phyloP scores from a whole-genome alignment of 2,797 vertebrate genomes.

The Paedocypris micromegethes region DNA sequence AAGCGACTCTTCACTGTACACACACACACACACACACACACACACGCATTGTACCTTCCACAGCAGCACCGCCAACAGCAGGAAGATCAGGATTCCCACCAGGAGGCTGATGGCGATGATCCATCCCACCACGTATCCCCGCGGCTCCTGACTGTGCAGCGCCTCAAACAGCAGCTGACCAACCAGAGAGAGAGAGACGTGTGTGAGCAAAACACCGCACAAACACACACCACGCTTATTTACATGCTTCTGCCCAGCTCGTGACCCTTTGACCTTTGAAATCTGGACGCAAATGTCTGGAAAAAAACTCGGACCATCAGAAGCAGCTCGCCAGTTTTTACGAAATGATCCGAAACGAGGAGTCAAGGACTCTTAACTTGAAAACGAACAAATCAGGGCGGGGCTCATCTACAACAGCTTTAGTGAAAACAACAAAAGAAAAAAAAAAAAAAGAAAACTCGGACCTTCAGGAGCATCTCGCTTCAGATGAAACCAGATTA shows the following conservation, averaged over 20 bases:
- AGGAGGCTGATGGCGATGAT: conserved; percentile 98
- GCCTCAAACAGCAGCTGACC: conserved; percentile 93
- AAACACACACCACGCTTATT: conserved; percentile 17
- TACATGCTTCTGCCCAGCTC: background rate
- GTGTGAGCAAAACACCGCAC: background rate
- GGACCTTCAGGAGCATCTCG: too few species aligned
- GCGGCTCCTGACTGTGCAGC: conserved; percentile 94
- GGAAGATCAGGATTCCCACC: conserved; percentile 97
- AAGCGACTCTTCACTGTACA: background rate
- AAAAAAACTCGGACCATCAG: too few species aligned
- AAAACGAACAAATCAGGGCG: too few species aligned
- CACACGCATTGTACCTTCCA: conserved; percentile 83
- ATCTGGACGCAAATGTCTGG: too few species aligned
- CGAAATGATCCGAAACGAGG: too few species aligned
- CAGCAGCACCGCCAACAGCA: conserved; percentile 91
- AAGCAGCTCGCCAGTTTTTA: too few species aligned
- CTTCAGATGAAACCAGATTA: too few species aligned
- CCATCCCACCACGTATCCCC: conserved; percentile 97
- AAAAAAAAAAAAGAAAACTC: too few species aligned
- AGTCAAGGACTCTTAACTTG: too few species aligned
- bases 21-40: background rate
- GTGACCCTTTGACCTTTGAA: too few species aligned
- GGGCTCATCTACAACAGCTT: too few species aligned
- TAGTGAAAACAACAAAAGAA: too few species aligned
- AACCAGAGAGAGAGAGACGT: conserved; percentile 20